phyloP scores from a whole-genome alignment of 2,888 invertebrate genomes.

The Eucera pruinosa region DNA sequence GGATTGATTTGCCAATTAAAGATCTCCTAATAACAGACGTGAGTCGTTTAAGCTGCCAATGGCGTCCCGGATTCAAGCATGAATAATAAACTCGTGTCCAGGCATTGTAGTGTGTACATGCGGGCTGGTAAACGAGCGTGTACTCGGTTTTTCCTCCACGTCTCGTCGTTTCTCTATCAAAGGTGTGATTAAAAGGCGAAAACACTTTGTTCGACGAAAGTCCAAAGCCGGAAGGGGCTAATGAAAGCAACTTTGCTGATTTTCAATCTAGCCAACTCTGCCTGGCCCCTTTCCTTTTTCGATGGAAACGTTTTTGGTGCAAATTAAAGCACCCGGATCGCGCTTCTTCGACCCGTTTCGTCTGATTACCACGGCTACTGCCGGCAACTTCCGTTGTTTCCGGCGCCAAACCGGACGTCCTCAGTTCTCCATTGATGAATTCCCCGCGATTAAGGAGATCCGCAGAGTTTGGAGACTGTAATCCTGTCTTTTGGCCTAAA shows the following conservation, averaged over 20 bases:
- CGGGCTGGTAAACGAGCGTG: slow-evolving; percentile 60
- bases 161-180: background rate
- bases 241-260: slow-evolving; percentile 47
- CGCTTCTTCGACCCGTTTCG: slow-evolving; percentile 32
- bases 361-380: slow-evolving; percentile 2
- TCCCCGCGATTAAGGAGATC: slow-evolving; percentile 11
- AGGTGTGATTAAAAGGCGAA: slow-evolving; percentile 38
- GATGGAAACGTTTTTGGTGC: slow-evolving; percentile 39
- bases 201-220: slow-evolving; percentile 26
- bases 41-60: too few species aligned
- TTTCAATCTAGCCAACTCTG: slow-evolving; percentile 27
- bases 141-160: slow-evolving; percentile 53
- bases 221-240: slow-evolving; percentile 16
- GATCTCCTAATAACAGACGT: too few species aligned
- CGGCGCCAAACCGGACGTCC: too few species aligned
- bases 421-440: slow-evolving; percentile 16
- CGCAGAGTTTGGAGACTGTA: background rate
- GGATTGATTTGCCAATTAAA: too few species aligned
- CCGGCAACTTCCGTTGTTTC: background rate
- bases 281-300: slow-evolving; percentile 4
- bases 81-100: slow-evolving; percentile 69
- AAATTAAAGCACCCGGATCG: slow-evolving; percentile 26
- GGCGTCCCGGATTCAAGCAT: slow-evolving; percentile 69
- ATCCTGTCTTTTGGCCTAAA: background rate
- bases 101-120: slow-evolving; percentile 58